These are phyloP conservation scores for Micromys minutus DNA, from an alignment of 2,113 vertebrate species.

Conservation along the genomic window DNA sequence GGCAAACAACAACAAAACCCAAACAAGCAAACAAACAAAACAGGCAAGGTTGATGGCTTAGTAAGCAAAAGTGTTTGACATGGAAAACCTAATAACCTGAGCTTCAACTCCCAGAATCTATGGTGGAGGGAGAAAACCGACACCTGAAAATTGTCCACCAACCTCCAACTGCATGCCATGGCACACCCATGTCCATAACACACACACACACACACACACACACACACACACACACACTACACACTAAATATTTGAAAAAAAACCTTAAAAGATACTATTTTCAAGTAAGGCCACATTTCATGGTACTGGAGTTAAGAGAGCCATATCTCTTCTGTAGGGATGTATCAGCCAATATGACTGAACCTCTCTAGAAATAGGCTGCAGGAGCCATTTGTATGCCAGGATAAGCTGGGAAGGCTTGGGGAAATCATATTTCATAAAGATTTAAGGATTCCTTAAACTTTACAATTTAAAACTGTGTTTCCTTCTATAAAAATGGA, in stretches of 20 bases:
- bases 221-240: background rate
- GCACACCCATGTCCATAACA: background rate
- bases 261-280: background rate
- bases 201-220: background rate
- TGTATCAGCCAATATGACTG: background rate
- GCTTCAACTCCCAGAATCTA: background rate
- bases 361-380: background rate
- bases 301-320: background rate
- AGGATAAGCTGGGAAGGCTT: background rate
- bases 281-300: constrained; percentile 19
- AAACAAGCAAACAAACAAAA: background rate
- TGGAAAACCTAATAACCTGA: background rate
- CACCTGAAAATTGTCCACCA: background rate
- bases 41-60: background rate
- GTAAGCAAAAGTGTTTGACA: background rate
- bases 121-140: background rate
- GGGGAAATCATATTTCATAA: constrained; percentile 15
- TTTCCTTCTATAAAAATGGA: background rate
- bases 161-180: background rate
- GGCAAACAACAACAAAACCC: background rate
- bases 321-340: background rate
- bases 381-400: background rate
- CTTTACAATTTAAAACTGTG: background rate
- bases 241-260: background rate
- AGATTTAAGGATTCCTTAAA: constrained; percentile 31